Conservation (phyloP, 1,140 invertebrate genomes). For the Galleria mellonella region DNA sequence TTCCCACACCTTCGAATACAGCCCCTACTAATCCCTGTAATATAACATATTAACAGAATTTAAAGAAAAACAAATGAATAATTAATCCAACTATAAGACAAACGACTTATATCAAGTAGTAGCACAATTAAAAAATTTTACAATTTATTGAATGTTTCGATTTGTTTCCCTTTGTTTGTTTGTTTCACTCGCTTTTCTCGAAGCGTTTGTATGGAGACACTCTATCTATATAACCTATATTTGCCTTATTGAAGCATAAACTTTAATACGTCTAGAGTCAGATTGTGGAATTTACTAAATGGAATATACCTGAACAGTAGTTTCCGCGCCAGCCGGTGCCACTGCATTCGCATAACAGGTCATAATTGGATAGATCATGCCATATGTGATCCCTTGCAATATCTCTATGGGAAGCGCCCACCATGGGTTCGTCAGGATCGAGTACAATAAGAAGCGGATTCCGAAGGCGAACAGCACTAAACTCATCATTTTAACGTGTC, state of each 20-base stretch:
- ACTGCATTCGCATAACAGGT: conserved; percentile 91
- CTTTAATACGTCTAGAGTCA: too few species aligned
- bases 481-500: conserved; percentile 88
- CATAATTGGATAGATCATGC: conserved; percentile 92
- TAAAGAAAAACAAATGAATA: too few species aligned
- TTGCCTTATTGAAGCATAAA: too few species aligned
- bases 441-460: conserved; percentile 88
- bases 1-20: conserved; percentile 90
- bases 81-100: too few species aligned
- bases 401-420: conserved; percentile 89
- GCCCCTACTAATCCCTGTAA: conserved; percentile 87
- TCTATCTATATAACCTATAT: too few species aligned
- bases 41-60: too few species aligned
- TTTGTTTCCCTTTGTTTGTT: too few species aligned
- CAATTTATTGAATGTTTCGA: too few species aligned
- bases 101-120: too few species aligned
- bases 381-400: conserved; percentile 90
- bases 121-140: too few species aligned
- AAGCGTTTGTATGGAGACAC: too few species aligned
- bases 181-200: too few species aligned
- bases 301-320: conserved; percentile 82
- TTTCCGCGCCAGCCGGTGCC: conserved; percentile 89
- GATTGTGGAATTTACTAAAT: background rate
- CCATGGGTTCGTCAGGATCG: conserved; percentile 87
- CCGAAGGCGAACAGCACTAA: conserved; percentile 85